These are phyloP conservation scores for Chloroceryle aenea DNA, from an alignment of 2,113 vertebrate genomes.

Conservation along the genomic window DNA sequence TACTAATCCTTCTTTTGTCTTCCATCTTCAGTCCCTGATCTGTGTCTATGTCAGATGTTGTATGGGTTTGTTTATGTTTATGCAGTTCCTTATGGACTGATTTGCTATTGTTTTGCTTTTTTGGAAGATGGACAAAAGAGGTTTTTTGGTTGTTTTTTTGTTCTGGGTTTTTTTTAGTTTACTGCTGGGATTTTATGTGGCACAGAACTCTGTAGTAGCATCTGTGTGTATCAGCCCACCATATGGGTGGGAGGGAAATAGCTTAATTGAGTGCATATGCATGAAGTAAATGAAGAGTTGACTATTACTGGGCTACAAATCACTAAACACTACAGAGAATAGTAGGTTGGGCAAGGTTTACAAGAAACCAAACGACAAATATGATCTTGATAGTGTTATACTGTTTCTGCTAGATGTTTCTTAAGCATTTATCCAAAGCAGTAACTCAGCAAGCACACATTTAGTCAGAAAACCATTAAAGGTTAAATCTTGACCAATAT, in stretches of 20 bases:
- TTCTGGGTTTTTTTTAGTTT: background rate
- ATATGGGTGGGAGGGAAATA: constrained; percentile 66
- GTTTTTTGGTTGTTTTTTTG: background rate
- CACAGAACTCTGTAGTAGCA: constrained; percentile 47
- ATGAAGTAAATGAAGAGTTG: constrained; percentile 56
- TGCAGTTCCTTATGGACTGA: background rate
- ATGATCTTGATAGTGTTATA: background rate
- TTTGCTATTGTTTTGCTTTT: background rate
- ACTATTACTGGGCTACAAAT: constrained; percentile 19
- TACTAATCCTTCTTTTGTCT: background rate
- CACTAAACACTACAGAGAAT: background rate
- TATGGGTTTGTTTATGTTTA: background rate
- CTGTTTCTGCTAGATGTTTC: background rate
- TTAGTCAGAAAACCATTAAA: constrained; percentile 9
- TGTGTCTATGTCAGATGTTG: background rate
- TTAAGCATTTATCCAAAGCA: background rate
- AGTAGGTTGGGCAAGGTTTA: background rate
- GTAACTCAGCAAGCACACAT: background rate
- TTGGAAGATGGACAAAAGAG: constrained; percentile 11
- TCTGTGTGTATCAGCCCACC: constrained; percentile 67
- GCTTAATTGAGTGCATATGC: constrained; percentile 65
- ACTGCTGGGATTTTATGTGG: constrained; percentile 64
- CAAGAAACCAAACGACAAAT: background rate
- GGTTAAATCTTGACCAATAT: background rate
- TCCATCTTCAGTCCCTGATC: background rate